Percentiles rank a stretch among this genome's conserved stretches.
These are phyloP conservation scores for Camptogramma bilineatum DNA, from an alignment of 2,888 invertebrate genomes.

Conservation along the genomic window DNA sequence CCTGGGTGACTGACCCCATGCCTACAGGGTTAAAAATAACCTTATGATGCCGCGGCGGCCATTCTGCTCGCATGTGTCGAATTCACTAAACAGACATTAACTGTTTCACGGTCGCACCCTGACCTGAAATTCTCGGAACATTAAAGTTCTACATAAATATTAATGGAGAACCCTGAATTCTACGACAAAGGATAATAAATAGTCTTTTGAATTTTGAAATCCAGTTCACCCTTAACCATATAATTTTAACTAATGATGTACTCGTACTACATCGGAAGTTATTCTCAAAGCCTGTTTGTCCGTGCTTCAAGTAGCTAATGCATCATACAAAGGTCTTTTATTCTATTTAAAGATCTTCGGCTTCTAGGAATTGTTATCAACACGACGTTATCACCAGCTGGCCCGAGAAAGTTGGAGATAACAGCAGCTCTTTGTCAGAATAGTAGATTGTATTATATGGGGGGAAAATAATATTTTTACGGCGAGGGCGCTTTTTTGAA, in stretches of 20 bases:
- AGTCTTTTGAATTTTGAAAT: slow-evolving; percentile 13
- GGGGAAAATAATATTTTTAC: no score
- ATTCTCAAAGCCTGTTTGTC: slow-evolving; percentile 20
- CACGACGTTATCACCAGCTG: slow-evolving; percentile 59
- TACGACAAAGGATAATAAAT: slow-evolving; percentile 20
- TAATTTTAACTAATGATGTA: slow-evolving; percentile 5
- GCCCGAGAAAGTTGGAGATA: slow-evolving; percentile 45
- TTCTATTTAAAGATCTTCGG: slow-evolving; percentile 54
- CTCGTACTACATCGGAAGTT: slow-evolving; percentile 14
- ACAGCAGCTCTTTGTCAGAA: slow-evolving; percentile 35
- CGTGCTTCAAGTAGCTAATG: slow-evolving; percentile 36
- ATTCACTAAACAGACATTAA: slow-evolving; percentile 83
- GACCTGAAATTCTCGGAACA: slow-evolving; percentile 77
- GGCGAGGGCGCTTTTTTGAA: no score
- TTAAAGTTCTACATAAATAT: slow-evolving; percentile 37
- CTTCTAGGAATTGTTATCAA: slow-evolving; percentile 69
- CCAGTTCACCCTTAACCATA: not conserved
- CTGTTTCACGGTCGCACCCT: slow-evolving; percentile 83
- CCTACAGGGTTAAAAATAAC: slow-evolving; percentile 84
- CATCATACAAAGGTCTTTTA: slow-evolving; percentile 51
- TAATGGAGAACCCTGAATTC: slow-evolving; percentile 28
- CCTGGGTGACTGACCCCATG: slow-evolving; percentile 82
- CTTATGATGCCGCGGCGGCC: slow-evolving; percentile 75
- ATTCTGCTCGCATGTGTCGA: slow-evolving; percentile 85
- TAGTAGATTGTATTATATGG: no score